phyloP scores from a whole-genome alignment of 30 jellyfish, hydroid and myxozoan species.

The Hydractinia symbiolongicarpus region DNA sequence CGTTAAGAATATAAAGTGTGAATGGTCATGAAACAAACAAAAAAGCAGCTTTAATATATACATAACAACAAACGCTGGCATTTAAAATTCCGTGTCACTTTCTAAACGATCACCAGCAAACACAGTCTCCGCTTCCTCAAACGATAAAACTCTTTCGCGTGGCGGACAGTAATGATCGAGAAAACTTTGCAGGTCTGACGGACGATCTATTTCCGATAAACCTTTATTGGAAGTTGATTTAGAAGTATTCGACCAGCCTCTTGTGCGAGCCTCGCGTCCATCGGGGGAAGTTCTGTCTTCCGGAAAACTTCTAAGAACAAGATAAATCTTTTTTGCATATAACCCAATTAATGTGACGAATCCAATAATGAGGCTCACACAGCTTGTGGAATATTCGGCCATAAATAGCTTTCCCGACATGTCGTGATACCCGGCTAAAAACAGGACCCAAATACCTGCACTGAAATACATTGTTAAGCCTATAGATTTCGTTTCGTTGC shows the following conservation, averaged over 20 bases:
- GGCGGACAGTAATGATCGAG: constrained; percentile 8
- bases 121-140: too few species aligned
- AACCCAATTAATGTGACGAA: background rate
- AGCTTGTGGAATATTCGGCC: background rate
- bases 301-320: background rate
- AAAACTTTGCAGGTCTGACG: background rate
- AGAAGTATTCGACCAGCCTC: background rate
- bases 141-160: background rate
- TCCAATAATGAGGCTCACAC: background rate
- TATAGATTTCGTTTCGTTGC: constrained; percentile 5
- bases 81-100: too few species aligned
- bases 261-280: background rate
- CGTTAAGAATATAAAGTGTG: too few species aligned
- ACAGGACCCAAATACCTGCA: background rate
- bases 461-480: background rate
- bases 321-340: background rate
- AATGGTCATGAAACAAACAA: too few species aligned
- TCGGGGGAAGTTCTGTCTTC: background rate
- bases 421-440: background rate
- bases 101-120: too few species aligned
- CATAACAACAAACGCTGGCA: too few species aligned
- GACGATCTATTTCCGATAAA: background rate
- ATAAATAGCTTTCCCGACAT: background rate
- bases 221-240: background rate
- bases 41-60: too few species aligned